Base-by-base conservation (phyloP, 1,140 invertebrate genomes). In the Calephelis nemesis region DNA sequence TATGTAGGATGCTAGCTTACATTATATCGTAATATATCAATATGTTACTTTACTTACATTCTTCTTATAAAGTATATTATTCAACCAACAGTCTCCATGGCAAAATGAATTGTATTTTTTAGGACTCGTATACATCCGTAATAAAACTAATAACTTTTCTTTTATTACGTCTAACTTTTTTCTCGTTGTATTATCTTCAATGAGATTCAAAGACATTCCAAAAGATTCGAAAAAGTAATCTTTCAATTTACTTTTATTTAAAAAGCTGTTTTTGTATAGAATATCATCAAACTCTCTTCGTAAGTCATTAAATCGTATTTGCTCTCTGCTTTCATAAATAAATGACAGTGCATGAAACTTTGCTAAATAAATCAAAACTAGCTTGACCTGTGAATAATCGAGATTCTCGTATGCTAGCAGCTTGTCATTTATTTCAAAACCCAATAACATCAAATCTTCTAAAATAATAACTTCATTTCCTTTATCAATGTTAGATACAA, bases 21-120 rank as follows among this genome's bases (percentile, higher is more conserved):
- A 45, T 45, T 45, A 7, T 45, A 45, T 45, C 8, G 5, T 45
- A 42, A 48, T 30, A 70, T 42, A 65, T 68, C 47, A 9, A 72
- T 40, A 15, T 66, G 10, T 30, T 4, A 30, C 30, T 30, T 30
- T 15, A 76, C 79, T 78, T 74, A 89, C 88, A 66, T 80, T 63
- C 39, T 79, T 65, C 66, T 85, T 86, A 66, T 88, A 85, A 30
- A 91, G 69, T 47, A 88, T 85, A 74, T 91, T 91, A 68, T 88
- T 91, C 5, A 87, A 77, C 88, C 87, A 91, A 68, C 79, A 88
- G 63, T 91, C 88, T 42, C 88, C 88, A 68, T 91, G 88, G 65
- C 88, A 91, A 50, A 91, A 76, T 7, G 89, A 86, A 65, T 80
- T 91, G 15, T 69, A 75, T 58, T 81, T 77, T 50, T 66, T 74